Evolutionary conservation across 2,113 vertebrate genomes (phyloP).

Genomic region (Tinamus guttatus): DNA sequence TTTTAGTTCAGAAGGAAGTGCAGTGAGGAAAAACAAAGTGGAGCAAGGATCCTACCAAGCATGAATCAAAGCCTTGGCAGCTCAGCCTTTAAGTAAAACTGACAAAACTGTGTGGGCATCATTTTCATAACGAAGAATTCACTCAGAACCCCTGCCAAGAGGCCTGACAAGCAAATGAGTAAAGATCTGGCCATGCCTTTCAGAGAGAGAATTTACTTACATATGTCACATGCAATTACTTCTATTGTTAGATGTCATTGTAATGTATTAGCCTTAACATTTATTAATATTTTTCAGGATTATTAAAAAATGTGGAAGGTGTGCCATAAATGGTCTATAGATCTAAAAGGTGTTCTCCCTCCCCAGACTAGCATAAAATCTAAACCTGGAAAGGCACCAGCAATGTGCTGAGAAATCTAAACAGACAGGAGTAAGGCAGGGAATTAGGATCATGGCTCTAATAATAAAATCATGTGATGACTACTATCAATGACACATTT

Average conservation of each 20-base stretch:
- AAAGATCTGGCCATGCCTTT: background rate
- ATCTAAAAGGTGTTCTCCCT: background rate
- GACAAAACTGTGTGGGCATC: background rate
- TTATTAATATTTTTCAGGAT: background rate
- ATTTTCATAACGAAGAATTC: background rate
- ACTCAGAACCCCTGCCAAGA: background rate
- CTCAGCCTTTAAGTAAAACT: background rate
- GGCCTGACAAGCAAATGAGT: background rate
- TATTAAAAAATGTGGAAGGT: background rate
- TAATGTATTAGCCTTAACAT: background rate
- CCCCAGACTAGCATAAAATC: background rate
- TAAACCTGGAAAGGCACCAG: background rate
- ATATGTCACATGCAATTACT: accelerated
- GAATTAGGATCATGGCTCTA: background rate
- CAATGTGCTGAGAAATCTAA: background rate
- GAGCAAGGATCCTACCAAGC: background rate
- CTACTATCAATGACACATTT: background rate
- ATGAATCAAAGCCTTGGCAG: background rate
- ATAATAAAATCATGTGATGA: background rate
- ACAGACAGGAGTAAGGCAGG: background rate
- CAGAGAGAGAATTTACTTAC: background rate
- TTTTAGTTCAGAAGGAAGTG: background rate
- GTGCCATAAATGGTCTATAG: background rate
- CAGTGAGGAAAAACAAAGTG: background rate
- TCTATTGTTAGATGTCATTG: background rate